These are phyloP conservation scores for Pitta sordida DNA, from an alignment of 2,113 vertebrate genomes.

Conservation along the genomic window DNA sequence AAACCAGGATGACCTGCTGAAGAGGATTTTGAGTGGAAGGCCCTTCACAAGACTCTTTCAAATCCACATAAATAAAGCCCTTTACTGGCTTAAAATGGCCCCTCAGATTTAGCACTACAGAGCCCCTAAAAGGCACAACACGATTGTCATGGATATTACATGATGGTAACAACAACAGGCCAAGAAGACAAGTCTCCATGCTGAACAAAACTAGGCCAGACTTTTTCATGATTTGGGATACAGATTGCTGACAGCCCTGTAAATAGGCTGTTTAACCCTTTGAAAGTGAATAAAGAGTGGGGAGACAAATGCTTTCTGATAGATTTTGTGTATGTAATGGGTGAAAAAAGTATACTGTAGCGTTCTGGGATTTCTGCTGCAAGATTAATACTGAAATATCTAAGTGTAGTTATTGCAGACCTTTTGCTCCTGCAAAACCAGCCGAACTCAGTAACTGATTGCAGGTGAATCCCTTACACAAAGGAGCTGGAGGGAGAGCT, in stretches of 20 bases:
- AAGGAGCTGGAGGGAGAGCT: not conserved
- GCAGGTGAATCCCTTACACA: not conserved
- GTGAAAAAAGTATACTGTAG: slow-evolving; percentile 78
- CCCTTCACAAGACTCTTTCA: slow-evolving; percentile 96
- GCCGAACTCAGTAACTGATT: not conserved
- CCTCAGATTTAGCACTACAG: slow-evolving; percentile 91
- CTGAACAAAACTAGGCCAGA: slow-evolving; percentile 90
- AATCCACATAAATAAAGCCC: slow-evolving; percentile 98
- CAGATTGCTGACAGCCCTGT: slow-evolving; percentile 92
- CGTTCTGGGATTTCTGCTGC: not conserved
- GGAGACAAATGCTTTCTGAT: slow-evolving; percentile 94
- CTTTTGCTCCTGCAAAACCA: not conserved
- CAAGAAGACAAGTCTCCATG: slow-evolving; percentile 88
- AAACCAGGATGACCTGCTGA: slow-evolving; percentile 88
- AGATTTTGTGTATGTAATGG: slow-evolving; percentile 86
- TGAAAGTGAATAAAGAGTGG: slow-evolving; percentile 91
- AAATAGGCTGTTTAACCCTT: slow-evolving; percentile 99
- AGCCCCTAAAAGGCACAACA: slow-evolving; percentile 90
- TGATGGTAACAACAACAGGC: slow-evolving; percentile 93
- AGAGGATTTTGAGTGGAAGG: slow-evolving; percentile 91
- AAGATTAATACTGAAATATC: slow-evolving; percentile 4
- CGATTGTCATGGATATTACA: slow-evolving; percentile 99
- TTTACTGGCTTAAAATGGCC: slow-evolving; percentile 97
- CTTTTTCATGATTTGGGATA: slow-evolving; percentile 85
- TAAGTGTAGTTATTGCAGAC: not conserved